Conservation (phyloP, 2,113 vertebrate genomes). For the Ivindomyrus marchei region DNA sequence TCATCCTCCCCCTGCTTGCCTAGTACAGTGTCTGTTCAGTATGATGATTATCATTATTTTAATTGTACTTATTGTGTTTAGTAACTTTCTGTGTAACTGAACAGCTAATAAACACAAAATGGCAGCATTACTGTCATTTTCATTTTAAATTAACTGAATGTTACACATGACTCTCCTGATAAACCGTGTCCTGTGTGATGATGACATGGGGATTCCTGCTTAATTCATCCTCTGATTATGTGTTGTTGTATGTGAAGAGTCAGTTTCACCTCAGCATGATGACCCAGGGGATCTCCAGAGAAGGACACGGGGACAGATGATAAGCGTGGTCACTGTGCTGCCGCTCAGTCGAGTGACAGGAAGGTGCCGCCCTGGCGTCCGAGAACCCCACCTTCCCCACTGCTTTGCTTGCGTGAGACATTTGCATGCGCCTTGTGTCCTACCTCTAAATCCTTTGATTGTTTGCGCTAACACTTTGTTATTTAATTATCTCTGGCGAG, state of each 20-base stretch:
- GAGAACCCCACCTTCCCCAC: too few relatives aligned
- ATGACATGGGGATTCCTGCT: neutral
- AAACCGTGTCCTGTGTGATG: neutral
- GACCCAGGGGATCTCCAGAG: neutral
- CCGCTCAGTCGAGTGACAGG: neutral
- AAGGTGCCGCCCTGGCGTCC: neutral
- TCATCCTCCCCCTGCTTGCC: neutral
- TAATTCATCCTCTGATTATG: neutral
- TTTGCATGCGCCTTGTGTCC: neutral
- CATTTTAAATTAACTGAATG: neutral
- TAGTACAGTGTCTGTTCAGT: neutral
- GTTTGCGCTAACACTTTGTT: neutral
- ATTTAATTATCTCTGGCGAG: constrained; percentile 1
- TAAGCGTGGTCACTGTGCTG: neutral
- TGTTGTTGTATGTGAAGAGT: neutral
- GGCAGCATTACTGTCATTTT: neutral
- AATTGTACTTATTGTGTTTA: neutral
- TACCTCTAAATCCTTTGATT: neutral
- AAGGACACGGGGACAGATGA: neutral
- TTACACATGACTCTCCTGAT: neutral
- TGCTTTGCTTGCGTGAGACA: neutral
- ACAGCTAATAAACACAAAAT: neutral
- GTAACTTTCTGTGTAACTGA: neutral
- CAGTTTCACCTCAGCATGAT: neutral
- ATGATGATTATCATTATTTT: neutral